phyloP scores from a whole-genome alignment of 2,888 invertebrate species.

The Lycaena phlaeas region DNA sequence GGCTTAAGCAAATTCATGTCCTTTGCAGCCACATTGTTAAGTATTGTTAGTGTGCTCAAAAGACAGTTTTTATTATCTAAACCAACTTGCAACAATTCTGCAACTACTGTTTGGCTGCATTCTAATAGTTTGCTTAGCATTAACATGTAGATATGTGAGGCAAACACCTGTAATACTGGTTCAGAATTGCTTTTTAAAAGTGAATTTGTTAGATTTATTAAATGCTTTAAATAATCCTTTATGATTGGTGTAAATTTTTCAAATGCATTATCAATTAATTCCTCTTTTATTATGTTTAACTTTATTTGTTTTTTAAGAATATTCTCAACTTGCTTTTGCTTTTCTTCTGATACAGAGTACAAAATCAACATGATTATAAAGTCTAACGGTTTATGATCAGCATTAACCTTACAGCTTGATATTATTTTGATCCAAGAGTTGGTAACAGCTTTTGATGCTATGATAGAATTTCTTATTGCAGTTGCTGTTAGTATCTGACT shows the following conservation, averaged over 20 bases:
- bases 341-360: constrained; percentile 73
- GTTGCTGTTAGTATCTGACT: constrained; percentile 73
- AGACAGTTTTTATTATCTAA: constrained; percentile 50
- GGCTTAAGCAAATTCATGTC: constrained; percentile 63
- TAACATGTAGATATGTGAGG: constrained; percentile 69
- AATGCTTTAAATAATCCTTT: constrained; percentile 65
- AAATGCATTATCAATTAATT: constrained; percentile 70
- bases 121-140: constrained; percentile 58
- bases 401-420: constrained; percentile 51
- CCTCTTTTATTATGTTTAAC: constrained; percentile 70
- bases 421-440: constrained; percentile 75
- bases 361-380: constrained; percentile 77
- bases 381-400: constrained; percentile 78
- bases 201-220: constrained; percentile 71
- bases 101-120: constrained; percentile 47
- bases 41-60: constrained; percentile 42
- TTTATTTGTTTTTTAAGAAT: constrained; percentile 77
- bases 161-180: constrained; percentile 69
- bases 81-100: constrained; percentile 51
- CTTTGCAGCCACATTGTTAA: constrained; percentile 50
- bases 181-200: constrained; percentile 67
- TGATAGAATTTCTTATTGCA: constrained; percentile 69
- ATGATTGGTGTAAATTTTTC: constrained; percentile 69
- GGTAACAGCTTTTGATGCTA: constrained; percentile 67
- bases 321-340: constrained; percentile 74